These are phyloP conservation scores for Zingel zingel DNA, from an alignment of 2,113 vertebrate genomes.

Conservation along the genomic window DNA sequence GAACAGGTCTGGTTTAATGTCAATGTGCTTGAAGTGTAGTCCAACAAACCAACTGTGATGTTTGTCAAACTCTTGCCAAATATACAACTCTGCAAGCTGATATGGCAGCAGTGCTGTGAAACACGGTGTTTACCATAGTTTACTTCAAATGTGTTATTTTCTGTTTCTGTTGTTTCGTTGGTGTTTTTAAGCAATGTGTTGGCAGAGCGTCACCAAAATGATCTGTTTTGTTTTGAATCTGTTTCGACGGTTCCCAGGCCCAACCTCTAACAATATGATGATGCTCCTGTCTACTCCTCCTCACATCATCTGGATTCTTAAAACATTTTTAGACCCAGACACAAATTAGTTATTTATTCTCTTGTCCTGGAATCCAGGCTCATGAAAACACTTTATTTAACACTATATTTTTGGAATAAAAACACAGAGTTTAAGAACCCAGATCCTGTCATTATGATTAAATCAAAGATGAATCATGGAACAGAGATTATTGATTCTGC, in stretches of 20 bases:
- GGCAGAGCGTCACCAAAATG: constrained; percentile 13
- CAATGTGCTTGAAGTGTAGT: constrained; percentile 21
- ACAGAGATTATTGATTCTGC: constrained; percentile 57
- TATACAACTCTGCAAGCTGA: constrained; percentile 1
- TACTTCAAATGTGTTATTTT: constrained; percentile 18
- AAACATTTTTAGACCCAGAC: constrained; percentile 18
- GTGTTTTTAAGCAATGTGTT: constrained; percentile 8
- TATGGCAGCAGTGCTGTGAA: constrained; percentile 23
- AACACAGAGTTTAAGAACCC: constrained; percentile 59
- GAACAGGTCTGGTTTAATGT: constrained; percentile 36
- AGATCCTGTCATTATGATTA: constrained; percentile 31
- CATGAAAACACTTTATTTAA: constrained; percentile 17
- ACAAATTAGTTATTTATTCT: constrained; percentile 20
- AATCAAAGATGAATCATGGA: constrained; percentile 69
- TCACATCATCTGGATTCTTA: constrained; percentile 48
- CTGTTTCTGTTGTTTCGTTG: not conserved
- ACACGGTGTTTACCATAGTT: constrained; percentile 7
- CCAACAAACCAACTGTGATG: constrained; percentile 15
- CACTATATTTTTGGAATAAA: constrained; percentile 19
- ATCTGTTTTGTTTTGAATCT: constrained; percentile 5
- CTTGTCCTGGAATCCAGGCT: not conserved
- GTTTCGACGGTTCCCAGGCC: constrained; percentile 6
- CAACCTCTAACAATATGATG: constrained; percentile 28
- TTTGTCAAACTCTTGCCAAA: constrained; percentile 37
- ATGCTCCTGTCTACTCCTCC: constrained; percentile 24